Evolutionary conservation across 1,140 invertebrate species (phyloP), one percentile per base, ranked within the genome.

Genomic region (Plectrocnemia conspersa): DNA sequence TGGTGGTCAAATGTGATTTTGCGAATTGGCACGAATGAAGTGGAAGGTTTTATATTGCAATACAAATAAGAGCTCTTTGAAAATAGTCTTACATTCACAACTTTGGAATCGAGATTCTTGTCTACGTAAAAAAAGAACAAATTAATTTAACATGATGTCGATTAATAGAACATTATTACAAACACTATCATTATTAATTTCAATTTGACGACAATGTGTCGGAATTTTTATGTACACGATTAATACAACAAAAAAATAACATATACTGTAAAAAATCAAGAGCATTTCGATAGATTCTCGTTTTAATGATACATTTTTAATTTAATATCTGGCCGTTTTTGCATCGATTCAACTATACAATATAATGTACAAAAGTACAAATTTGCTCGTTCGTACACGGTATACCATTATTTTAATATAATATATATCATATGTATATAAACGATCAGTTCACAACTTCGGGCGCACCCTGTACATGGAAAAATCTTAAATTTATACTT

Each of bases 161-260:
- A 60, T 53, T 54, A 50, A 60, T 60, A 60, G 49, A 60, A 49
- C 49, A 19, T 60, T 56, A 60, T 56, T 56, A 60, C 48, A 60
- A 60, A 53, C 45, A 56, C 45, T 60, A 60, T 38, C 24, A 46
- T 33, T 60, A 60, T 40, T 32, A 50, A 59, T 56, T 45, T 53
- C 44, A 50, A 56, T 52, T 35, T 48, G 22, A 27, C 53, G 58
- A 60, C 38, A 42, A 48, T 36, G 53, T 56, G 53, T 55, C 58
- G 58, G 5, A 40, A 42, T 48, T 56, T 40, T 36, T 44, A 35
- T 60, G 56, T 60, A 33, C 56, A 60, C 58, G 56, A 44, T 56
- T 40, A 38, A 40, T 19, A 50, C 21, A 38, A 48, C 24, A 35
- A 47, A 7, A 48, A 48, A 48, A 35, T n/a, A n/a, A n/a, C n/a